Conservation (phyloP, 2,113 vertebrate species). For the Excalfactoria chinensis region DNA sequence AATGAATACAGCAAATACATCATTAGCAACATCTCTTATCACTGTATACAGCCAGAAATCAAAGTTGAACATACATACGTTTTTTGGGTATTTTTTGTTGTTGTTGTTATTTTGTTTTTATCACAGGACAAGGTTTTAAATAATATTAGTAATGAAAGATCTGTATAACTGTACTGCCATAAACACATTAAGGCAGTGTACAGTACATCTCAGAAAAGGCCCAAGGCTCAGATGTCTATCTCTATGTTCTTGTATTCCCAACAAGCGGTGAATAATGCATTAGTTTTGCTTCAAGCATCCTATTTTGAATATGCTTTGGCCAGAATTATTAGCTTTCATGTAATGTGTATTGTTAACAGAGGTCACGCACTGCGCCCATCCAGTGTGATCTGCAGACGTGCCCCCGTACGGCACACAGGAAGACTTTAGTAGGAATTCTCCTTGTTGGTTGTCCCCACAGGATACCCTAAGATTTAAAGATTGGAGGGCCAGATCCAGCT, state of each 20-base stretch:
- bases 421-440: background rate
- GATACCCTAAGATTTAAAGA: background rate
- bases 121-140: conserved; percentile 10
- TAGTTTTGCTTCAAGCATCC: conserved; percentile 64
- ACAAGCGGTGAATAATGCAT: conserved; percentile 66
- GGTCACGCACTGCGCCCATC: background rate
- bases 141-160: background rate
- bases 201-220: conserved; percentile 36
- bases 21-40: background rate
- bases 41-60: background rate
- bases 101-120: background rate
- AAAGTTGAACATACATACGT: background rate
- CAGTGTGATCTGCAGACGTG: background rate
- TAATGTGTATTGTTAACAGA: conserved; percentile 6
- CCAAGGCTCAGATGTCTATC: conserved; percentile 55
- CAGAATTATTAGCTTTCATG: conserved; percentile 49
- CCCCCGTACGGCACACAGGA: background rate
- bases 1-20: background rate
- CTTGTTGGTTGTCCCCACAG: background rate
- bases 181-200: background rate
- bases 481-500: background rate
- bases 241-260: conserved; percentile 51
- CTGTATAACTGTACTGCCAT: background rate
- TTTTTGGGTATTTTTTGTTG: background rate
- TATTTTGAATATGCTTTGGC: conserved; percentile 54